These are phyloP conservation scores for Noctua fimbriata DNA, from an alignment of 2,888 invertebrate genomes.

Conservation along the genomic window DNA sequence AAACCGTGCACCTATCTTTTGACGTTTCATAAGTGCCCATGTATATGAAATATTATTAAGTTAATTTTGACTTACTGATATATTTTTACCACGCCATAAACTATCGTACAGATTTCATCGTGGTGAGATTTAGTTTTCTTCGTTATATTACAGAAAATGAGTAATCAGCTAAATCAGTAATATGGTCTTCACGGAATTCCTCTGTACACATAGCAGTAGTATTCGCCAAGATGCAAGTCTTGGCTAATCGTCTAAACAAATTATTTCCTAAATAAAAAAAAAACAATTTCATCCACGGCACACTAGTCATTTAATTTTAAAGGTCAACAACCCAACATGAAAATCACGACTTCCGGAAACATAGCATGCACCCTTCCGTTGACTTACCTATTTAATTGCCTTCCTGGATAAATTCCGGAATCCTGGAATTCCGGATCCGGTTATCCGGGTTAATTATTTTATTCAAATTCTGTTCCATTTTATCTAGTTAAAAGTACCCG, in stretches of 20 bases:
- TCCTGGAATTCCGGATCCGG: neutral
- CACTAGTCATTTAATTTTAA: neutral
- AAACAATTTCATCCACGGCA: neutral
- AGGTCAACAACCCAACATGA: neutral
- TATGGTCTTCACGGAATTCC: neutral
- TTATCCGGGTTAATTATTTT: neutral
- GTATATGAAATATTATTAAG: neutral
- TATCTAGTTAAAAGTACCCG: neutral
- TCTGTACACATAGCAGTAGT: neutral
- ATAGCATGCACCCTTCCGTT: neutral
- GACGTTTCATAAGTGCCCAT: neutral
- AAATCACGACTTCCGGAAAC: conserved; percentile 16
- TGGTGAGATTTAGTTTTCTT: neutral
- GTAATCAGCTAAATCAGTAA: neutral
- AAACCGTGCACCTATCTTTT: neutral
- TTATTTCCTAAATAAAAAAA: neutral
- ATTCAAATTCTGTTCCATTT: neutral
- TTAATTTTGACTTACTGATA: neutral
- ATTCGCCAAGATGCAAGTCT: neutral
- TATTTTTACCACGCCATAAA: neutral
- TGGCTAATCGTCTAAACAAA: neutral
- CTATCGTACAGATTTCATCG: neutral
- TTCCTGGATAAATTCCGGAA: neutral
- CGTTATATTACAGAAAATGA: neutral
- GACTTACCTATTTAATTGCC: conserved; percentile 7